These are phyloP conservation scores for Serranus cabrilla DNA, from an alignment of 2,797 vertebrate genomes.

Conservation along the genomic window DNA sequence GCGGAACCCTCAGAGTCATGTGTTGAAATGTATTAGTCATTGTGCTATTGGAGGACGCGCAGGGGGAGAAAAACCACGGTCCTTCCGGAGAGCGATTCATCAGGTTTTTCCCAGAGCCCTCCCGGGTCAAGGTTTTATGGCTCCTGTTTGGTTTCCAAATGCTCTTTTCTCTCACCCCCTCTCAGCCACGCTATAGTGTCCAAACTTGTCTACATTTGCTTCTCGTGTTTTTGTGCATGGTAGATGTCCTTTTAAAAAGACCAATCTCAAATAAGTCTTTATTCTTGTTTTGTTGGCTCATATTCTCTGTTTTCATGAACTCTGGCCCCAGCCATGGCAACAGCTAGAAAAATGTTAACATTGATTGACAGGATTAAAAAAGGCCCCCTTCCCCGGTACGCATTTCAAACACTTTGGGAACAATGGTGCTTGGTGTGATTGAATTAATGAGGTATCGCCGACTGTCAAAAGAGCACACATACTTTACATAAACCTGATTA, in stretches of 20 bases:
- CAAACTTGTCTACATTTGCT: slow-evolving; percentile 99
- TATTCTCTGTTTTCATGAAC: slow-evolving; percentile 99
- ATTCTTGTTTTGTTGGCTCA: slow-evolving; percentile 99
- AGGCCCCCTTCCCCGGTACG: slow-evolving; percentile 94
- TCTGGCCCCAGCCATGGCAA: slow-evolving; percentile 99
- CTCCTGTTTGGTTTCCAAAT: slow-evolving; percentile 98
- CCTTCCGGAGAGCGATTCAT: slow-evolving; percentile 94
- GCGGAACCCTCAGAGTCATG: slow-evolving; percentile 91
- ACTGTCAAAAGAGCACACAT: slow-evolving; percentile 99
- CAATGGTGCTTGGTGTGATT: slow-evolving; percentile 99
- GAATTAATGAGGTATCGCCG: slow-evolving; percentile 99
- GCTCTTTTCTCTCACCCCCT: slow-evolving; percentile 89
- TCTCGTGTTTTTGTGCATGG: slow-evolving; percentile 97
- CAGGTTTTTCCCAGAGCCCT: slow-evolving; percentile 99
- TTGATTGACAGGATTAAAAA: slow-evolving; percentile 99
- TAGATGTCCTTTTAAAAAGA: slow-evolving; percentile 98
- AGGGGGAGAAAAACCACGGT: slow-evolving; percentile 90
- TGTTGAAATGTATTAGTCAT: slow-evolving; percentile 94
- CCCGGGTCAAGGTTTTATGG: slow-evolving; percentile 98
- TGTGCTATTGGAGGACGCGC: slow-evolving; percentile 90
- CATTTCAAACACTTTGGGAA: slow-evolving; percentile 99
- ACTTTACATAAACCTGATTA: slow-evolving; percentile 99
- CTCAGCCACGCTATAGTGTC: slow-evolving; percentile 92
- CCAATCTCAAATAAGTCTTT: slow-evolving; percentile 98
- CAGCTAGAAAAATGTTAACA: slow-evolving; percentile 99